Evolutionary conservation across 1,140 invertebrate genomes (phyloP), one percentile per base, ranked within the genome.

Genomic region (Cherax destructor): DNA sequence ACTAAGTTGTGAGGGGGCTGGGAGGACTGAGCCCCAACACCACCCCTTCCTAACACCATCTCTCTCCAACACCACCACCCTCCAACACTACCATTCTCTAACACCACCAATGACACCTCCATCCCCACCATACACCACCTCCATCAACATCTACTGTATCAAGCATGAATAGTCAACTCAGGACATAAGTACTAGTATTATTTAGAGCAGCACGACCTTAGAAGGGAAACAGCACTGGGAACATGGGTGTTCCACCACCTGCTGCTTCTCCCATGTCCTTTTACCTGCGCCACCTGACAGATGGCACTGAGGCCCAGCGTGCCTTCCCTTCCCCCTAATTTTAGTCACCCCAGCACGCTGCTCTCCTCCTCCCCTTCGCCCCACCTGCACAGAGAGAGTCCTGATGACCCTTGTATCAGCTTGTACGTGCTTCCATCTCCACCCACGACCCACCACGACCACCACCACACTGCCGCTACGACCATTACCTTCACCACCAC

Each of bases 401-500:
- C n/a, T 72, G 69, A 18, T 72, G 69, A 30, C 21, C n/a, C 21
- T 10, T 72, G 77, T 47, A 21, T 49, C 18, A 79, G 13, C 24
- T 49, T 79, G 10, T 24, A 11, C 13, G 10, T 47, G 52, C 21
- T 56, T 6, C 21, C n/a, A 81, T 47, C 16, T 65, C 61, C 61
- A 65, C 6, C 61, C 61, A 65, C 10, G 49, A 56, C 79, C 79
- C 50, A 59, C 83, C 2, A 10, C 81, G 7, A 85, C 61, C 83
- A 72, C 59, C 41, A 78, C 85, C 72, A 61, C 16, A 30, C 11
- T 52, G 49, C 30, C 72, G 49, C 50, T 76, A 86, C 83, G 52
- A 84, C 83, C 61, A 84, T 61, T 21, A 74, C 61, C 81, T 41
- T 50, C 74, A 81, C 61, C 79, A 72, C 65, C 87, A 74, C 79